Conservation (phyloP, 2,797 vertebrate species). For the Gallinago nigripennis region DNA sequence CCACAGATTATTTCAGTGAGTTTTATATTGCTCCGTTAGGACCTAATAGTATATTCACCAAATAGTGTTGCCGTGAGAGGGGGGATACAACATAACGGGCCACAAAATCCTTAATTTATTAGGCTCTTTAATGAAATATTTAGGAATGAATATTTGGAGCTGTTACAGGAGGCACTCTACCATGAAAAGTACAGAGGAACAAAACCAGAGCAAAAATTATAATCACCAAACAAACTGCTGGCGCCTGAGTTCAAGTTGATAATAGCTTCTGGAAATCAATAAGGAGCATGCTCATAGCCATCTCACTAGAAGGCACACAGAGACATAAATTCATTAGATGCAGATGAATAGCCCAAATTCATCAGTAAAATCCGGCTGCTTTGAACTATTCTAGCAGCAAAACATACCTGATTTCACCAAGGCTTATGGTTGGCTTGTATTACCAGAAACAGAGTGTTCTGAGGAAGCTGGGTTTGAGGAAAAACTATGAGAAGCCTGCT, state of each 20-base stretch:
- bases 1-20: neutral
- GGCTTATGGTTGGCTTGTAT: neutral
- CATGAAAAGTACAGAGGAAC: neutral
- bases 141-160: neutral
- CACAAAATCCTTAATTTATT: neutral
- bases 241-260: neutral
- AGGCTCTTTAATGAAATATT: neutral
- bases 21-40: neutral
- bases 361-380: neutral
- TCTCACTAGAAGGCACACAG: neutral
- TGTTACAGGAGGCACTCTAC: neutral
- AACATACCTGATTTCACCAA: neutral
- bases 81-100: neutral
- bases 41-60: neutral
- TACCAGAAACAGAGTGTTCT: neutral
- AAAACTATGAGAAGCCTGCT: neutral
- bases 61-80: neutral
- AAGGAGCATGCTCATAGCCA: neutral
- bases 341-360: neutral
- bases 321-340: neutral
- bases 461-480: neutral
- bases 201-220: neutral
- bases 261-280: conserved; percentile 20
- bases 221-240: neutral
- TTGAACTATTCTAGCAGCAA: neutral